phyloP scores from a whole-genome alignment of 2,888 invertebrate genomes.

The Diaprepes abbreviatus region DNA sequence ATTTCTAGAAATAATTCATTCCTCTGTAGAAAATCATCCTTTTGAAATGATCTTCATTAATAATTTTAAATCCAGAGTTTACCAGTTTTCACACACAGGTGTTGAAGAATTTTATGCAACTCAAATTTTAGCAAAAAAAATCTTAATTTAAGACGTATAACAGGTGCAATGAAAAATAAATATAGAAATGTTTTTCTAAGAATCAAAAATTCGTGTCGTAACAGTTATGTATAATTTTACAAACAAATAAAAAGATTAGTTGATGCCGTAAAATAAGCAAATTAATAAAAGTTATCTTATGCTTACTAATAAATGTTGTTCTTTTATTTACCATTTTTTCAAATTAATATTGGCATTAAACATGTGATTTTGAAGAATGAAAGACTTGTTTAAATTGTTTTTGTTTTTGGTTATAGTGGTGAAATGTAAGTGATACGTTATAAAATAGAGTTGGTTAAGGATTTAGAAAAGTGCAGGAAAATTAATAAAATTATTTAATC shows the following conservation, averaged over 20 bases:
- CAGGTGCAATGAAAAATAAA: not conserved
- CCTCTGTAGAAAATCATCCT: too few relatives aligned
- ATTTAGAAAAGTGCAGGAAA: not conserved
- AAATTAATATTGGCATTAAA: not conserved
- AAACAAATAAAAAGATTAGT: conserved; percentile 11
- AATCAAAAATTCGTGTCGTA: not conserved
- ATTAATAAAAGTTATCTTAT: conserved; percentile 18
- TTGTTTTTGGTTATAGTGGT: conserved; percentile 10
- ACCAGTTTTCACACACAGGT: too few relatives aligned
- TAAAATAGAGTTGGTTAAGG: too few relatives aligned
- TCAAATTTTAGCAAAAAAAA: too few relatives aligned
- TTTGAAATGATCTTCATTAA: too few relatives aligned
- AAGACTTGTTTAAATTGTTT: not conserved
- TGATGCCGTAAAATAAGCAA: not conserved
- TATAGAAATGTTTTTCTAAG: not conserved
- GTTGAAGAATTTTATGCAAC: too few relatives aligned
- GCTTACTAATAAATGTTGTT: not conserved
- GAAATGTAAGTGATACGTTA: conserved; percentile 2
- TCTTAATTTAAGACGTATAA: not conserved
- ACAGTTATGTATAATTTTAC: conserved; percentile 11
- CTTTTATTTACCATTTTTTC: conserved; percentile 5
- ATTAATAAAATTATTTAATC: too few relatives aligned
- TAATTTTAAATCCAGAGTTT: too few relatives aligned
- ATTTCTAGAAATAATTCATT: too few relatives aligned
- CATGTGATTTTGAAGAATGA: conserved; percentile 6